Conservation (phyloP, 2,113 vertebrate genomes). For the Sander vitreus region DNA sequence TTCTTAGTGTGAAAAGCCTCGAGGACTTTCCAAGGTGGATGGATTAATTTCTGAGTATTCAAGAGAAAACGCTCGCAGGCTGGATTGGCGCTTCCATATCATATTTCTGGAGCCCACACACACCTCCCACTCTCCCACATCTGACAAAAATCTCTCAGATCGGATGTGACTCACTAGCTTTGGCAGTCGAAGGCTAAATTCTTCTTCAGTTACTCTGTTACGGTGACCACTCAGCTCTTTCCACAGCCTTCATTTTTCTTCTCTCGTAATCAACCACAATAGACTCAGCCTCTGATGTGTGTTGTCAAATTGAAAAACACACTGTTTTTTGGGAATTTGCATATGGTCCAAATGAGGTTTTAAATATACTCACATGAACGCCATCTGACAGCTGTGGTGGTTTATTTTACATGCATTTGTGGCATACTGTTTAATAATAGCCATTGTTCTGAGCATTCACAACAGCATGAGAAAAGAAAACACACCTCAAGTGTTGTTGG, state of each 20-base stretch:
- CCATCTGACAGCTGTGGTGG: conserved; percentile 30
- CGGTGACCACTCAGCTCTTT: conserved; percentile 61
- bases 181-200: conserved; percentile 78
- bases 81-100: conserved; percentile 73
- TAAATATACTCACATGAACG: conserved; percentile 31
- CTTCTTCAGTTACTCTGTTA: conserved; percentile 72
- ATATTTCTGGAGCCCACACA: conserved; percentile 77
- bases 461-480: conserved; percentile 27
- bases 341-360: conserved; percentile 30
- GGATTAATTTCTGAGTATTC: conserved; percentile 69
- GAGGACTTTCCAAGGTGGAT: conserved; percentile 68
- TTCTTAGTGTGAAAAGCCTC: conserved; percentile 61
- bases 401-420: conserved; percentile 20
- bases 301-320: conserved; percentile 15
- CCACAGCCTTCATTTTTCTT: conserved; percentile 41
- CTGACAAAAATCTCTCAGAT: conserved; percentile 76
- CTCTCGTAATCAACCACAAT: conserved; percentile 33
- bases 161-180: conserved; percentile 81
- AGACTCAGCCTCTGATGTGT: conserved; percentile 24
- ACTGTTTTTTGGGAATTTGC: conserved; percentile 36
- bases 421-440: conserved; percentile 8
- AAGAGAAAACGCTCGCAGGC: conserved; percentile 67
- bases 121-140: conserved; percentile 77
- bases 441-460: conserved; percentile 7
- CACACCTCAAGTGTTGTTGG: conserved; percentile 11